phyloP scores from a whole-genome alignment of 2,888 invertebrate species.

The Athalia cordata region DNA sequence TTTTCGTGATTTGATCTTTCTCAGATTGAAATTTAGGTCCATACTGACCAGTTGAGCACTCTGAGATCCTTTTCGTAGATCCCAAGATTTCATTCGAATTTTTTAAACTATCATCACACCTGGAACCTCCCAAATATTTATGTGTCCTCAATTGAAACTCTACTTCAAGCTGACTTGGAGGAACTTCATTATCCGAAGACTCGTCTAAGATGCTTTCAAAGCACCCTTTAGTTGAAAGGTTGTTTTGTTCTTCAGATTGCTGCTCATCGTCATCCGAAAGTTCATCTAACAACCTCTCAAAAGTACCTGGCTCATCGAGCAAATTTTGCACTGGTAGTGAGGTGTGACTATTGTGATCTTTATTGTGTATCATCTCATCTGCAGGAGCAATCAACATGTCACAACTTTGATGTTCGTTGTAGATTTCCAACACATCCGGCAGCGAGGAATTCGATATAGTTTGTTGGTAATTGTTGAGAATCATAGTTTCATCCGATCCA shows the following conservation, averaged over 20 bases:
- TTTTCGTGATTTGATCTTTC: not conserved
- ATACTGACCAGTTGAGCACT: not conserved
- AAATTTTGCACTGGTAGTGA: not conserved
- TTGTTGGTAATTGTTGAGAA: slow-evolving; percentile 4
- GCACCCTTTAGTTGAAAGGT: not conserved
- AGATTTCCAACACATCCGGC: slow-evolving; percentile 10
- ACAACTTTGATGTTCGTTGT: not conserved
- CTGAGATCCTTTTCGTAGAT: not conserved
- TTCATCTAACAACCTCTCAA: not conserved
- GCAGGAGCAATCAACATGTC: not conserved
- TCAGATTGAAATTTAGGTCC: not conserved
- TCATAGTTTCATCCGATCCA: slow-evolving; percentile 51
- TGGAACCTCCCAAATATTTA: not conserved
- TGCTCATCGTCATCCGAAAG: not conserved
- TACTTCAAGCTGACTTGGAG: slow-evolving; percentile 13
- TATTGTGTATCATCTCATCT: not conserved
- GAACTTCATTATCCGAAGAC: slow-evolving; percentile 37
- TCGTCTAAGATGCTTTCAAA: slow-evolving; percentile 46
- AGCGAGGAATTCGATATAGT: not conserved
- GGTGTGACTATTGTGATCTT: not conserved
- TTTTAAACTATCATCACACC: not conserved
- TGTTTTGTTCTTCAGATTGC: slow-evolving; percentile 9
- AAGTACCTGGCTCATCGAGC: not conserved
- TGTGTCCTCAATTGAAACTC: not conserved
- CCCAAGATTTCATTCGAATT: not conserved